Conservation (phyloP, 2,888 invertebrate genomes). For the Eilema griseolum region DNA sequence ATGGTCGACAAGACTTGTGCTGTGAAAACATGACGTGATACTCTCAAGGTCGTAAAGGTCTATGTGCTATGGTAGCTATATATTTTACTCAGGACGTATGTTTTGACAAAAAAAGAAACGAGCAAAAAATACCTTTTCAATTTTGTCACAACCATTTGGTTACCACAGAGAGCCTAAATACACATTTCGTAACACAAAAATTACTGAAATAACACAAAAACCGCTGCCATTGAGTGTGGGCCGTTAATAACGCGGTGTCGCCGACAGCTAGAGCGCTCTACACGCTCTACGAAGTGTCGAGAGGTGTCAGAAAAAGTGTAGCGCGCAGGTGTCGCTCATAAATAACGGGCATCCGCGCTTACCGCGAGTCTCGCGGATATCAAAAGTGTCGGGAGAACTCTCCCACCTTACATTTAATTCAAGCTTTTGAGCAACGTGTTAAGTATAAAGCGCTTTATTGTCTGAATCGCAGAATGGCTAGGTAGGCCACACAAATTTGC, state of each 20-base stretch:
- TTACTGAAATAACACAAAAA: slow-evolving; percentile 36
- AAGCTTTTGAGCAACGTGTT: slow-evolving; percentile 32
- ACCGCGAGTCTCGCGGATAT: slow-evolving; percentile 27
- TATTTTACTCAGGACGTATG: not conserved
- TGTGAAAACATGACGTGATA: no score
- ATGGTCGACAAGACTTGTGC: no score
- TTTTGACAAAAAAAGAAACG: not conserved
- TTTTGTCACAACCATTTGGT: slow-evolving; percentile 1
- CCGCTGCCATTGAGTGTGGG: slow-evolving; percentile 44
- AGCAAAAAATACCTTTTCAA: not conserved
- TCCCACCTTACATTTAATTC: slow-evolving; percentile 41
- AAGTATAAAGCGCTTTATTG: slow-evolving; percentile 24
- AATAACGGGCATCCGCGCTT: slow-evolving; percentile 55
- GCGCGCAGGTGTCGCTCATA: slow-evolving; percentile 70
- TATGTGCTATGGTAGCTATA: not conserved
- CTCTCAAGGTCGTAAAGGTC: no score
- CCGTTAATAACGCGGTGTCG: slow-evolving; percentile 73
- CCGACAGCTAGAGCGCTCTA: slow-evolving; percentile 62
- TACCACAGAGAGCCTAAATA: slow-evolving; percentile 2
- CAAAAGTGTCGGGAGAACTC: slow-evolving; percentile 38
- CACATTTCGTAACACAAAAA: slow-evolving; percentile 10
- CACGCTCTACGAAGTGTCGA: slow-evolving; percentile 50
- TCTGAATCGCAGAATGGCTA: slow-evolving; percentile 7
- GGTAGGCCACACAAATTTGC: not conserved
- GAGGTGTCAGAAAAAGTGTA: slow-evolving; percentile 64